Evolutionary conservation across 2,113 vertebrate species (phyloP).

Genomic region (Rhadina sibilatrix): DNA sequence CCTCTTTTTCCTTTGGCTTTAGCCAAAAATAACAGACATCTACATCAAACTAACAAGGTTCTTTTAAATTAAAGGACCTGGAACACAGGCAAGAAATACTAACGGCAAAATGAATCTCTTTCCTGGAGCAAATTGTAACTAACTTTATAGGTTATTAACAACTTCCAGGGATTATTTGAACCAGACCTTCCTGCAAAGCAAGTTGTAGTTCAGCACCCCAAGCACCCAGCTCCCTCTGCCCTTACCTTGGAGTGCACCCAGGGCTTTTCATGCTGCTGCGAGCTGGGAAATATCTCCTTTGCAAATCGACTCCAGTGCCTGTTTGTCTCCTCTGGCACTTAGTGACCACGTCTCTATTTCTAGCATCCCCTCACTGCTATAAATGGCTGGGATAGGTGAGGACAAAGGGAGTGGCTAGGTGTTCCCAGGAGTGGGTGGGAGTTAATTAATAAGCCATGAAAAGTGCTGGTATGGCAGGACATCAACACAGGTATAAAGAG

Average conservation of each 20-base stretch:
- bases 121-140: background rate
- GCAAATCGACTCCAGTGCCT: background rate
- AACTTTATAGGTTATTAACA: background rate
- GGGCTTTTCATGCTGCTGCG: background rate
- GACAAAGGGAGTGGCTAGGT: constrained; percentile 28
- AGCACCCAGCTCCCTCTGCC: background rate
- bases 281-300: background rate
- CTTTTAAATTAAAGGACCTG: background rate
- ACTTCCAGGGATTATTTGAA: background rate
- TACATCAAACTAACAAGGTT: background rate
- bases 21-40: background rate
- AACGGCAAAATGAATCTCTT: background rate
- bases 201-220: rapidly evolving
- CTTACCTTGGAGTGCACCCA: constrained; percentile 18
- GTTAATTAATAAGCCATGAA: background rate
- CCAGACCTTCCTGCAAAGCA: background rate
- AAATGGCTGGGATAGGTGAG: background rate
- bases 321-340: background rate
- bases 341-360: background rate
- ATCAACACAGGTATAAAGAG: background rate
- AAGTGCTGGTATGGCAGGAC: rapidly evolving
- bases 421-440: background rate
- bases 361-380: background rate
- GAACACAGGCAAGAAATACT: background rate
- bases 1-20: background rate